Conservation (phyloP, 2,797 vertebrate species). For the Pangasius krempfi region DNA sequence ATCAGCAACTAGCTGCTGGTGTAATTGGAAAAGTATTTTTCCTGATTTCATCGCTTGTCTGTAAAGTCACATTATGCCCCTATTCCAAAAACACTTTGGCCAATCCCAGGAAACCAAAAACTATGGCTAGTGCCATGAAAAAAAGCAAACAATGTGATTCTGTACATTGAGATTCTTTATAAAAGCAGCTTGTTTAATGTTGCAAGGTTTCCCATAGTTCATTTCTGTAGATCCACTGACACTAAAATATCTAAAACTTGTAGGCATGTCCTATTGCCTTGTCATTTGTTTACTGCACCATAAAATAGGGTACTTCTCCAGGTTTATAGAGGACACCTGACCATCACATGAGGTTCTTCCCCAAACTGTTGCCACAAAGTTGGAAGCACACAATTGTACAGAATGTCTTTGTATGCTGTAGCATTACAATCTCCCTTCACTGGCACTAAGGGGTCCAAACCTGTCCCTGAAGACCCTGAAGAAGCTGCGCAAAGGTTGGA, state of each 20-base stretch:
- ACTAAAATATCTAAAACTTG: not conserved
- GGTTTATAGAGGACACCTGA: not conserved
- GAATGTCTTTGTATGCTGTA: not conserved
- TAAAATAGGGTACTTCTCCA: not conserved
- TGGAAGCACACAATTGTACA: not conserved
- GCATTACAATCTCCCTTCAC: not conserved
- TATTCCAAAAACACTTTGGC: not conserved
- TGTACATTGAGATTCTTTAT: not conserved
- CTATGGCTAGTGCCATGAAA: not conserved
- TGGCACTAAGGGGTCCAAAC: not conserved
- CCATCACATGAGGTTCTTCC: not conserved
- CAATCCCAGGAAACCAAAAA: not conserved
- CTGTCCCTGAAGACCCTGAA: not conserved
- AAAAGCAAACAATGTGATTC: not conserved
- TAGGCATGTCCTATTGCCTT: not conserved
- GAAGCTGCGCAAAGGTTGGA: not conserved
- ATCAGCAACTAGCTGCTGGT: slow-evolving; percentile 44
- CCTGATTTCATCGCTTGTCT: slow-evolving; percentile 36
- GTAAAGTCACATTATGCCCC: slow-evolving; percentile 37
- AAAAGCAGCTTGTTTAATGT: not conserved
- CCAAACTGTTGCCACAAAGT: not conserved
- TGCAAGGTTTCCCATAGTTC: not conserved
- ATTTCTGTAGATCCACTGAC: not conserved
- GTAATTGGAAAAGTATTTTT: slow-evolving; percentile 49
- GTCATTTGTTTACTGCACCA: not conserved